Conservation (phyloP, 2,888 invertebrate species). For the Allygus modestus region DNA sequence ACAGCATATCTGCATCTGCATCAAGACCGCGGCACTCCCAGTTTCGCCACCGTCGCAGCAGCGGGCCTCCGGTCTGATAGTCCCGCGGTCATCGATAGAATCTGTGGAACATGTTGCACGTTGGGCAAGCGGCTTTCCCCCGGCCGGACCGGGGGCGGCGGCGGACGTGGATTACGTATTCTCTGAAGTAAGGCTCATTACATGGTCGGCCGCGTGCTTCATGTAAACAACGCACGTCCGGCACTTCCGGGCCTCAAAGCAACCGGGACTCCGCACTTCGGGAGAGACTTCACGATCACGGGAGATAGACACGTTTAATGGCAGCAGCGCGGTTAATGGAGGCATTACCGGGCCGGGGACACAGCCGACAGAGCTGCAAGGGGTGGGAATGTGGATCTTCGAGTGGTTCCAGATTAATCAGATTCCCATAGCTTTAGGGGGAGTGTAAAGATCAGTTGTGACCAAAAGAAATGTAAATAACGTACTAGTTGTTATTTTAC, state of each 20-base stretch:
- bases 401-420: too few species aligned
- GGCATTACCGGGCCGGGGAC: not conserved
- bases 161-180: constrained; percentile 61
- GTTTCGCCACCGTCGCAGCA: constrained; percentile 27
- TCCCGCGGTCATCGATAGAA: constrained; percentile 49
- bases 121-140: constrained; percentile 47
- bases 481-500: too few species aligned
- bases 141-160: too few species aligned
- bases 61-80: not conserved
- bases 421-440: too few species aligned
- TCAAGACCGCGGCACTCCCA: constrained; percentile 15
- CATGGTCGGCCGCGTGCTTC: constrained; percentile 59
- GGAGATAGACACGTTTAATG: not conserved
- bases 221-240: constrained; percentile 62
- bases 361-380: not conserved
- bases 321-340: not conserved
- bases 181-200: constrained; percentile 62
- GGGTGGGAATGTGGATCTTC: not conserved
- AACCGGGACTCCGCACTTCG: constrained; percentile 34
- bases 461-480: too few species aligned
- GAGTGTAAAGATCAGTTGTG: too few species aligned
- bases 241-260: constrained; percentile 52
- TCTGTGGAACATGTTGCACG: constrained; percentile 24
- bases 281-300: not conserved
- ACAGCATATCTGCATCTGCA: not conserved